Conservation (phyloP, 2,888 invertebrate genomes). For the Tetragonisca angustula region DNA sequence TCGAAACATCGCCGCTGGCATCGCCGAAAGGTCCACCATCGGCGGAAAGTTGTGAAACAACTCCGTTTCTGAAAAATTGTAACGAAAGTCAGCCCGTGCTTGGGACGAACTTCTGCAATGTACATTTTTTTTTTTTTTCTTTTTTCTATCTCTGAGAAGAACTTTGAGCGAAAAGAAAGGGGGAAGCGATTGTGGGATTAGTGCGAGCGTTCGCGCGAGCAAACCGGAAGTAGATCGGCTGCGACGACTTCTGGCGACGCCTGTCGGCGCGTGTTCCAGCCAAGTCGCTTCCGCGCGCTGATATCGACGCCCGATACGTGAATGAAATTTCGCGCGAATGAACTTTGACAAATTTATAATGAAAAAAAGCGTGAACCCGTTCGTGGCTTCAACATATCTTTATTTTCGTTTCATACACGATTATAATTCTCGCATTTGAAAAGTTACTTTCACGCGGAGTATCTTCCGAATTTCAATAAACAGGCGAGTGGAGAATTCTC, state of each 20-base stretch:
- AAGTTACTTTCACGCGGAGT: background rate
- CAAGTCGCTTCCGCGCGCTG: no score
- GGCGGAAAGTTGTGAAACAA: no score
- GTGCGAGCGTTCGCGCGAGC: background rate
- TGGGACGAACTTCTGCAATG: no score
- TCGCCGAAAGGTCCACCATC: no score
- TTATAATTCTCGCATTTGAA: background rate
- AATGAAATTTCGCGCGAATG: background rate
- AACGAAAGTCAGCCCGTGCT: no score
- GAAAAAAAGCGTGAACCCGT: background rate
- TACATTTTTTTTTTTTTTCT: no score
- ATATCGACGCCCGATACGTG: slow-evolving; percentile 11
- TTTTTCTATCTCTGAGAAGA: background rate
- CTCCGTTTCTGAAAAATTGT: no score
- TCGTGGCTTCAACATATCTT: background rate
- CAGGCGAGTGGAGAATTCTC: background rate
- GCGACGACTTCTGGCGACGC: background rate
- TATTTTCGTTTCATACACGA: slow-evolving; percentile 2
- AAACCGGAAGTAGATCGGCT: slow-evolving; percentile 5
- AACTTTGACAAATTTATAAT: no score
- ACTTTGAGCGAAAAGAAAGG: background rate
- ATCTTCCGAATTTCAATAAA: no score
- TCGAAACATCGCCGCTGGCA: no score
- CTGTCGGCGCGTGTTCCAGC: background rate
- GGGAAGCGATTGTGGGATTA: background rate